Evolutionary conservation across 2,888 invertebrate genomes (phyloP), one percentile per base, ranked within the genome.

Genomic region (Rhyacophila evoluta): DNA sequence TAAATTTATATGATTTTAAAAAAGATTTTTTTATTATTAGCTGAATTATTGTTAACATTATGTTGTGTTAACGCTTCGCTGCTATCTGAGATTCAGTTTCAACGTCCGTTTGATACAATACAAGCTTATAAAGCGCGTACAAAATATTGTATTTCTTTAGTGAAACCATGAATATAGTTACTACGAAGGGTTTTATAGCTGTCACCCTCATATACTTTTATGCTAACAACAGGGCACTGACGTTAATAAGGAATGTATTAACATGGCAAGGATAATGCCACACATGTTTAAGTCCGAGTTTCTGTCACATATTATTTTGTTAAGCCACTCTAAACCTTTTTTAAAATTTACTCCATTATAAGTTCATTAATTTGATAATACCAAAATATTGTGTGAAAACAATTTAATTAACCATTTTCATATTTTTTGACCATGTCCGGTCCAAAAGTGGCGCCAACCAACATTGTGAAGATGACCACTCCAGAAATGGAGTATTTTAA

Each of bases 211-310:
- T 74, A 74, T 74, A 74, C 55, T 74, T 41, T 55, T 33, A 27
- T 36, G 72, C 72, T 72, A 72, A 72, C 72, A 38, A 72, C 37
- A 36, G 37, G 37, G 27, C 55, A 55, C 55, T 55, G 55, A 55
- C 55, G 37, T 74, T 33, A 74, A 74, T 74, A 74, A 74, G 41
- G 37, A 74, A 74, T 74, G 74, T 74, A 74, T 74, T 74, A 74
- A 41, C 74, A 28, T 12, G 55, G 28, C 74, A 33, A 74, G 74
- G 55, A 33, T 41, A 55, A 74, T 74, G 74, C 74, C 74, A 74
- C 74, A 74, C 74, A 74, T 74, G 74, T 55, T 74, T 25, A 25
- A 55, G 55, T 55, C 55, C 55, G 55, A 55, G 55, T 55, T 55
- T 55, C 15, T 55, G 55, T 55, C 55, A 55, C 55, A 55, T 55